Conservation (phyloP, 1,140 invertebrate species). For the Brachystomella parvula region DNA sequence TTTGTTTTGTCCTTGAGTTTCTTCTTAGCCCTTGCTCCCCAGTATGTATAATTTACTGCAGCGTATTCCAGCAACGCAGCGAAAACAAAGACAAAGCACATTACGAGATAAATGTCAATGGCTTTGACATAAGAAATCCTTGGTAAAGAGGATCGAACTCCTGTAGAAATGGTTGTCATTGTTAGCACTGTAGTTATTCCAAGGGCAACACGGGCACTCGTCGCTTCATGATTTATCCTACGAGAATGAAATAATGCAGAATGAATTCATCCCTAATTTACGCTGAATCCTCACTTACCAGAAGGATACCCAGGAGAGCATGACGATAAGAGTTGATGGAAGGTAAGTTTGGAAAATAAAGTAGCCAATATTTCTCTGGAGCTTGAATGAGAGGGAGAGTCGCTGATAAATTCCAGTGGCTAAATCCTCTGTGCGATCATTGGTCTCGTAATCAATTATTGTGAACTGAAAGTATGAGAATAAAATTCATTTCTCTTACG, state of each 20-base stretch:
- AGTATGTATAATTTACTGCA: slow-evolving; percentile 97
- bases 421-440: slow-evolving; percentile 71
- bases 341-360: slow-evolving; percentile 72
- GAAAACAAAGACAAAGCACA: slow-evolving; percentile 99
- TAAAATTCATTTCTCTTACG: too few relatives aligned
- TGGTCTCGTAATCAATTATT: slow-evolving; percentile 87
- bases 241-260: background rate
- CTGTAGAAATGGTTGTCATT: slow-evolving; percentile 98
- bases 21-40: slow-evolving; percentile 55
- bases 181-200: slow-evolving; percentile 95
- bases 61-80: slow-evolving; percentile 94
- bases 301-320: slow-evolving; percentile 81
- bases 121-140: slow-evolving; percentile 97
- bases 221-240: slow-evolving; percentile 72
- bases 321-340: slow-evolving; percentile 73
- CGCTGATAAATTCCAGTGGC: slow-evolving; percentile 89
- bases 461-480: too few relatives aligned
- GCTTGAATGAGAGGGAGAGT: slow-evolving; percentile 75
- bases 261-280: background rate
- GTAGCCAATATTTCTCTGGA: slow-evolving; percentile 71
- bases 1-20: slow-evolving; percentile 32
- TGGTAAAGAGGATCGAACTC: slow-evolving; percentile 87
- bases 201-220: slow-evolving; percentile 66
- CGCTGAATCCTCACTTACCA: slow-evolving; percentile 43
- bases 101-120: slow-evolving; percentile 97